Conservation (phyloP, 2,113 vertebrate species). For the Sterna hirundo region DNA sequence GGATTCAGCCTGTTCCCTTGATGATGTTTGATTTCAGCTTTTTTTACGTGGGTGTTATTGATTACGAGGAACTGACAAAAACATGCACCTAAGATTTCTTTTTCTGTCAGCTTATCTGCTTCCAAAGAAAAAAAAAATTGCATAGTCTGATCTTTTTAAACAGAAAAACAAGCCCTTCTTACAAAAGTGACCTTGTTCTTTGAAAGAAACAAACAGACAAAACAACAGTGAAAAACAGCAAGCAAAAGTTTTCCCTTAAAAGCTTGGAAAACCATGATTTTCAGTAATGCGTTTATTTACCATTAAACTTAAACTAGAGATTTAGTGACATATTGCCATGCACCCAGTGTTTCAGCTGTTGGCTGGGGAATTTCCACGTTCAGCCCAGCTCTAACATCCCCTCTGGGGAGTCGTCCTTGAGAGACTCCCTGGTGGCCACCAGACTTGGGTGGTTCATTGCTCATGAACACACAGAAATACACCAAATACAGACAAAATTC, state of each 20-base stretch:
- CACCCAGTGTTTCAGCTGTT: background rate
- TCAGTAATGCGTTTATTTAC: background rate
- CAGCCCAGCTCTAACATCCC: background rate
- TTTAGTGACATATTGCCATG: background rate
- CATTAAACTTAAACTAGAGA: background rate
- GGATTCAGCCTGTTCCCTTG: background rate
- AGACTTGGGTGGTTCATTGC: background rate
- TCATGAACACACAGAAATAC: background rate
- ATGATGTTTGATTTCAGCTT: background rate
- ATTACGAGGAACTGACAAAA: background rate
- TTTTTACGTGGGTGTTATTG: background rate
- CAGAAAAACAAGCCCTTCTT: background rate
- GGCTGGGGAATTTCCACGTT: background rate
- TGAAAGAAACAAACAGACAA: background rate
- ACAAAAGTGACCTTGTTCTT: background rate
- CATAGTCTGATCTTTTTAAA: background rate
- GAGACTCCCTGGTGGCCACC: background rate
- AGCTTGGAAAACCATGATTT: background rate
- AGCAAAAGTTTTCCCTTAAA: background rate
- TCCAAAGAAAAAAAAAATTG: background rate
- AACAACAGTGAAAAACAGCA: background rate
- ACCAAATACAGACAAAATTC: background rate
- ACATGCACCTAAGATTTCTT: background rate
- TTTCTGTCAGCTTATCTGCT: background rate
- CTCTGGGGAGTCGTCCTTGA: rapidly evolving